Evolutionary conservation across 2,113 vertebrate genomes (phyloP).

Genomic region (Pseudopipra pipra): DNA sequence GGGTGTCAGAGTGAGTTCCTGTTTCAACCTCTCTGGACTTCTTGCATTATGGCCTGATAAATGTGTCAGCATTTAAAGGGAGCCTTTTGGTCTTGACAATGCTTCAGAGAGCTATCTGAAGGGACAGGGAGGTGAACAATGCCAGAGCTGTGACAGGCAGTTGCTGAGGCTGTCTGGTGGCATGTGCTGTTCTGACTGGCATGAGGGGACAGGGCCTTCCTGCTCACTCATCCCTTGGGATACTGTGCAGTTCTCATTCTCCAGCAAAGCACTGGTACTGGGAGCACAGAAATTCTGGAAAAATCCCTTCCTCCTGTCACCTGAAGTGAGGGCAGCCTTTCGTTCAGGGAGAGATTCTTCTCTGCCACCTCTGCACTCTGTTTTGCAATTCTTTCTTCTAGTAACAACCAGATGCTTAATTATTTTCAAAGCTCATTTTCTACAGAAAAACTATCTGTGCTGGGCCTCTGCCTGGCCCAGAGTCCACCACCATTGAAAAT

Average conservation of each 20-base stretch:
- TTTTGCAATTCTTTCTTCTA: not conserved
- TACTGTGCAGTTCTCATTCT: fast-evolving
- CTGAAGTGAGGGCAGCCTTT: not conserved
- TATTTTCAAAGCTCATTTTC: not conserved
- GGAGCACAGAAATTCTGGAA: not conserved
- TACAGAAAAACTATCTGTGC: not conserved
- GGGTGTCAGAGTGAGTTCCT: not conserved
- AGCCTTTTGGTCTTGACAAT: not conserved
- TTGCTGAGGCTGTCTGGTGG: not conserved
- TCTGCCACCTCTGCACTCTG: not conserved
- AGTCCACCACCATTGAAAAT: not conserved
- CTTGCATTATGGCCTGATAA: not conserved
- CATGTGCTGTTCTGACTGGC: fast-evolving
- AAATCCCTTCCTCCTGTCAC: not conserved
- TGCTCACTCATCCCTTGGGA: not conserved
- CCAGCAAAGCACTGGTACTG: fast-evolving
- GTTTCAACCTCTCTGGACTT: not conserved
- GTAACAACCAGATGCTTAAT: not conserved
- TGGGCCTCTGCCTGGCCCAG: not conserved
- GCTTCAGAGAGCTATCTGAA: not conserved
- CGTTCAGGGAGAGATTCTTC: not conserved
- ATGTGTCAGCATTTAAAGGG: not conserved
- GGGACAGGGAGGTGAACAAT: not conserved
- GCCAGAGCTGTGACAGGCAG: not conserved
- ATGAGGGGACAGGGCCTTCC: not conserved